Base-by-base conservation (phyloP, 2,113 vertebrate species). In the Sinosuthora webbiana region DNA sequence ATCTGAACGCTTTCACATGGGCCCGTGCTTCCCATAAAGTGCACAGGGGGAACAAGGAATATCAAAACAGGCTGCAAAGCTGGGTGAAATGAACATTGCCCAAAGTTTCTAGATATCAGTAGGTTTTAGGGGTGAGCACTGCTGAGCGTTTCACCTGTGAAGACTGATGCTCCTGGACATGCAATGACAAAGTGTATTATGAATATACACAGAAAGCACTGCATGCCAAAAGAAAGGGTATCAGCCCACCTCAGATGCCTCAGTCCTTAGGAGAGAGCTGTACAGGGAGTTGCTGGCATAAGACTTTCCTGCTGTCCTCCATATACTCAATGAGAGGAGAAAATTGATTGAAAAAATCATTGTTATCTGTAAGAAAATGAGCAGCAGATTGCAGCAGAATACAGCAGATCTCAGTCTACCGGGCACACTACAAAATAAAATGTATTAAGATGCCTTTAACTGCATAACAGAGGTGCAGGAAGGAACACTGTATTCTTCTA, bases 121-220 rank as follows among this genome's bases (percentile, higher is more conserved):
- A 53, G 42, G 11, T 37, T 78, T 60, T n/a, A 53, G 65, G 27
- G 18, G 17, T 41, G 20, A 86, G 22, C 1, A 0, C 7, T 49
- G 59, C 8, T 9, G 37, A 31, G 27, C 6, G 7, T 25, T 27
- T 53, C 2, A 7, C 50, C 37, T 15, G 0, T 33, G 35, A 64
- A 69, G 11, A 45, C 20, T 64, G 59, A 45, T 44, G 10, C 21
- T 65, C 23, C 69, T 60, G 52, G 45, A 42, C 4, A 1, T 18
- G 20, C 55, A 47, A 6, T 1, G 3, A 4, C 33, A 35, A 2
- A 13, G 3, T 11, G 17, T 19, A 7, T 45, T 49, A 42, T 4
- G 13, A 62, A n/a, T 25, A n/a, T 0, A 0, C 5, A 30, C 20
- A 16, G 56, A 67, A 47, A 75, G 7, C 37, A 30, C 4, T 41